Conservation (phyloP, 23 tunicate species). For the Botrylloides violaceus region DNA sequence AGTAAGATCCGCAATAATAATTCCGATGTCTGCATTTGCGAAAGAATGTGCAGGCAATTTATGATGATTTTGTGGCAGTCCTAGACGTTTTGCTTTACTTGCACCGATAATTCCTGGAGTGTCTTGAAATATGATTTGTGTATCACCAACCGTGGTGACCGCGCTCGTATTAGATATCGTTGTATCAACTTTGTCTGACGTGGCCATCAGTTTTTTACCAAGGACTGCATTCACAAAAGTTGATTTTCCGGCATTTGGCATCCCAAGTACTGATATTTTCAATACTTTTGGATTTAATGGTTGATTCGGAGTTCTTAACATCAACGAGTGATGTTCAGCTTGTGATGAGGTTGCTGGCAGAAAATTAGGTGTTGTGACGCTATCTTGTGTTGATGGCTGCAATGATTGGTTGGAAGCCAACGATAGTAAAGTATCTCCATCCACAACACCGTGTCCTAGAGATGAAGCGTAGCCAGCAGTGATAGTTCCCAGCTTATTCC, state of each 20-base stretch:
- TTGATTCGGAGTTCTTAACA: slow-evolving; percentile 10
- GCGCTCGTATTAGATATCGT: slow-evolving; percentile 44
- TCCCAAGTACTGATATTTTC: slow-evolving; percentile 54
- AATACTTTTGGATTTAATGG: slow-evolving; percentile 15
- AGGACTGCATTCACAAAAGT: slow-evolving; percentile 55
- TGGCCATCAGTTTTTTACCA: slow-evolving; percentile 39
- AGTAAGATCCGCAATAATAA: slow-evolving; percentile 68
- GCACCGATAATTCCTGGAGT: slow-evolving; percentile 61
- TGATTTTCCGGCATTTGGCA: slow-evolving; percentile 96
- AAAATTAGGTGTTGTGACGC: neutral
- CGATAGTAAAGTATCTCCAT: no score
- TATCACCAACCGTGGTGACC: slow-evolving; percentile 39
- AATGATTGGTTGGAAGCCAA: no score
- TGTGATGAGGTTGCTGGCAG: slow-evolving; percentile 13
- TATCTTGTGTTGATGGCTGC: no score
- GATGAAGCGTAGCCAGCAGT: no score
- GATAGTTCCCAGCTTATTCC: no score
- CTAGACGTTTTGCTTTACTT: slow-evolving; percentile 32
- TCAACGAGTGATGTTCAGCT: slow-evolving; percentile 14
- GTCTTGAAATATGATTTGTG: slow-evolving; percentile 67
- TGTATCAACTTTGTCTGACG: slow-evolving; percentile 67
- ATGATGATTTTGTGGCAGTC: neutral
- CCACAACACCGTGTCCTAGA: no score
- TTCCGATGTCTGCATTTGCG: slow-evolving; percentile 39
- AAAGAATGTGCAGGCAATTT: neutral